phyloP scores from a whole-genome alignment of 1,140 invertebrate species.

The Palaemon carinicauda region DNA sequence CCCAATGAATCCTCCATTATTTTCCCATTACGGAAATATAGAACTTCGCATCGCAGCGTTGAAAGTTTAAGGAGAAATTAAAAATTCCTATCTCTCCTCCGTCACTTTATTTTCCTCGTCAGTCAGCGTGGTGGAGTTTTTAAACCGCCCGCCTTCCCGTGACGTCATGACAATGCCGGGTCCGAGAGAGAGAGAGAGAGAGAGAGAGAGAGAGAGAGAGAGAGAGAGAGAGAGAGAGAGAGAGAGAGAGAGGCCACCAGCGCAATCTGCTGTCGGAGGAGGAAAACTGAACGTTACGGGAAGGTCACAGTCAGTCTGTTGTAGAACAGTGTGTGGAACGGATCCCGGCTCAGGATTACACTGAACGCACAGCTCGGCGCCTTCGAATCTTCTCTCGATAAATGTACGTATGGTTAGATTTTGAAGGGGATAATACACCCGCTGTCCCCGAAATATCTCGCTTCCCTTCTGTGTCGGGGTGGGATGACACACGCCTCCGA shows the following conservation, averaged over 20 bases:
- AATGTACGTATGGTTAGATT: neutral
- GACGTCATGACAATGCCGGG: neutral
- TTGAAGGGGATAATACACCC: neutral
- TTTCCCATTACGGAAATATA: too few relatives aligned
- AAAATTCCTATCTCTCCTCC: too few relatives aligned
- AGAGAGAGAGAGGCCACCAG: neutral
- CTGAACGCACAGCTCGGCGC: neutral
- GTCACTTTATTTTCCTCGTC: neutral
- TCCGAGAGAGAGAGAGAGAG: neutral
- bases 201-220: too few relatives aligned
- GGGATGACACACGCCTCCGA: too few relatives aligned
- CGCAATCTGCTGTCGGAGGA: slow-evolving; percentile 9
- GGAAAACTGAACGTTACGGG: slow-evolving; percentile 33
- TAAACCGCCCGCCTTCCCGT: neutral
- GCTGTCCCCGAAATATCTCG: too few relatives aligned
- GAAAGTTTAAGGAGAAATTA: neutral
- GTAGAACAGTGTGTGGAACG: neutral
- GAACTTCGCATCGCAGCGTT: too few relatives aligned
- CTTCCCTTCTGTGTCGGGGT: neutral
- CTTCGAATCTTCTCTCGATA: neutral
- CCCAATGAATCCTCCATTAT: too few relatives aligned
- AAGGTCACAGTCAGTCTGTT: slow-evolving; percentile 25
- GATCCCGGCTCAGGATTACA: slow-evolving; percentile 18
- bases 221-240: too few relatives aligned
- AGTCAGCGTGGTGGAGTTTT: neutral